Evolutionary conservation across 23 tunicate genomes (phyloP), one percentile per base, ranked within the genome.

Genomic region (Halocynthia roretzi): DNA sequence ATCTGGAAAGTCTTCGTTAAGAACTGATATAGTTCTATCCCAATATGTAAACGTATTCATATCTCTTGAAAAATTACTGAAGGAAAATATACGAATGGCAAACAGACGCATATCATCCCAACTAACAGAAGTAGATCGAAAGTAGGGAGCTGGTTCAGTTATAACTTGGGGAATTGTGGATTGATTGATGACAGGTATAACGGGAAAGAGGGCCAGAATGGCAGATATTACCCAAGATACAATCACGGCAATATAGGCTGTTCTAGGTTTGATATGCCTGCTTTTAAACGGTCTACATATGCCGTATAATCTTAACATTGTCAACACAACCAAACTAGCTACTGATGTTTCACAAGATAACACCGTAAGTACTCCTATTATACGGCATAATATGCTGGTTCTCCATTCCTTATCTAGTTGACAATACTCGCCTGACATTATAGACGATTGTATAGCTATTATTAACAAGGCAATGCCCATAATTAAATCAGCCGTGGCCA

Each of bases 311-410:
- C 86, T 71, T 63, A 57, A 82, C 9, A 52, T 51, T 0, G 87
- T 67, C 67, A 83, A 67, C 12, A 71, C 61, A 53, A 83, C 81
- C 64, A 83, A 54, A 11, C 76, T 65, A n/a, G 77, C 56, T 15
- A 83, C 87, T 7, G 87, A 83, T 8, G 82, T 21, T 56, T 83
- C 87, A 52, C 87, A 77, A 12, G 87, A 77, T 61, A 83, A 52
- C 7, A 64, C 72, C n/a, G 82, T 68, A 10, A 83, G 8, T 10
- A 83, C 76, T 9, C 87, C 87, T 17, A 83, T 54, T 8, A 15
- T 50, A 17, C 68, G 22, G 66, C 87, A 83, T 8, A 40, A 48
- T 17, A 15, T 15, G 48, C 87, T 77, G 6, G 56, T 54, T 5
- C 87, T 62, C 87, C 87, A 83, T 0, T 11, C 9, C 56, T 78